phyloP scores from a whole-genome alignment of 2,888 invertebrate species.

The Chrysolina haemoptera region DNA sequence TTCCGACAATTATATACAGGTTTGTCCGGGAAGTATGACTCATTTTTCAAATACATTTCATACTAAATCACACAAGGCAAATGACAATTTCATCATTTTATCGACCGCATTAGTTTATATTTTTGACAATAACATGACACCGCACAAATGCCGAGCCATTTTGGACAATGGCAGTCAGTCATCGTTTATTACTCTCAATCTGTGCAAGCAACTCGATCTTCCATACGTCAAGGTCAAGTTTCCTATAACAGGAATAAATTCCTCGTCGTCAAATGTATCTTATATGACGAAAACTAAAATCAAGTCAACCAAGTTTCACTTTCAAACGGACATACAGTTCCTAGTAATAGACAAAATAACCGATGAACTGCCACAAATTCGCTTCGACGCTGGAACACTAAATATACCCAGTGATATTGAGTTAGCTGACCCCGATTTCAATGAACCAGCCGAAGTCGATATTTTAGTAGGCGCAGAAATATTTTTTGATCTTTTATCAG shows the following conservation, averaged over 20 bases:
- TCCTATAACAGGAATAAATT: constrained; percentile 24
- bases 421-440: constrained; percentile 29
- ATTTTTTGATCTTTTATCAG: constrained; percentile 24
- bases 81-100: too few species aligned
- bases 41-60: not conserved
- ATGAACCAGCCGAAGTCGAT: constrained; percentile 20
- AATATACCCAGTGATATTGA: constrained; percentile 32
- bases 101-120: constrained; percentile 26
- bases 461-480: constrained; percentile 18
- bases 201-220: constrained; percentile 17
- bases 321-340: constrained; percentile 5
- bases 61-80: not conserved
- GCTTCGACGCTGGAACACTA: not conserved
- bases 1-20: too few species aligned
- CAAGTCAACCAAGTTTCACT: constrained; percentile 9
- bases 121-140: constrained; percentile 11
- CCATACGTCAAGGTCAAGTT: not conserved
- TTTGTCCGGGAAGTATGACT: not conserved
- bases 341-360: constrained; percentile 30
- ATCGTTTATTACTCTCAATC: constrained; percentile 7
- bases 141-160: constrained; percentile 21
- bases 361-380: constrained; percentile 6
- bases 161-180: constrained; percentile 26
- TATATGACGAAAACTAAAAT: constrained; percentile 8
- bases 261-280: constrained; percentile 10